A percentile compares a stretch with the other conserved stretches of the same genome.
Conservation (phyloP, 2,797 vertebrate genomes). For the Muscicapa striata region DNA sequence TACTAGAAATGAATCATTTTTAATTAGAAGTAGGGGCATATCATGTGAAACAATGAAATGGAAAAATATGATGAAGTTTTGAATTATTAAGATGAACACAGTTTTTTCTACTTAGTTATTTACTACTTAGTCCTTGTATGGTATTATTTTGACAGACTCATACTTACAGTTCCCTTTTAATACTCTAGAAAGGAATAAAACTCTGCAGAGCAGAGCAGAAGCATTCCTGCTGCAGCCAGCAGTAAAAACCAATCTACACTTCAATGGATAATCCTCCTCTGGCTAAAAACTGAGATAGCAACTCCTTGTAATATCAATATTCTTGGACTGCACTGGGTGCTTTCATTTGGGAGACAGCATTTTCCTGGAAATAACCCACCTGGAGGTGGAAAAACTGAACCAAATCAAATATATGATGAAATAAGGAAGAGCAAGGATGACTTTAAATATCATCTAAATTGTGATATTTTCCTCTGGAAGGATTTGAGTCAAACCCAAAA, state of each 20-base stretch:
- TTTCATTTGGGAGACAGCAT: background rate
- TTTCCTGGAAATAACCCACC: background rate
- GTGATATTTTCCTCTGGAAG: background rate
- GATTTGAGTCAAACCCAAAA: background rate
- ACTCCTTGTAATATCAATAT: background rate
- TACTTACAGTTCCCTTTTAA: background rate
- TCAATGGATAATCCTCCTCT: background rate
- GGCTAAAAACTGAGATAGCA: background rate
- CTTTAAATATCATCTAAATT: background rate
- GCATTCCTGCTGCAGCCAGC: background rate
- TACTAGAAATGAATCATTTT: background rate
- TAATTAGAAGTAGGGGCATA: background rate
- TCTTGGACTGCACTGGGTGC: background rate
- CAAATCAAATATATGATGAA: background rate
- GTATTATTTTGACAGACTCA: background rate
- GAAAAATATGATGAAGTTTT: background rate
- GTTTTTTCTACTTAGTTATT: background rate
- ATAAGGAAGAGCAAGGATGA: background rate
- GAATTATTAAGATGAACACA: background rate
- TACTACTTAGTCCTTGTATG: background rate
- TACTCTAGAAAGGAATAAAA: background rate
- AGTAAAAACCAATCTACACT: background rate
- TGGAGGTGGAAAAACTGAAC: background rate
- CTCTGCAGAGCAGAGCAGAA: background rate
- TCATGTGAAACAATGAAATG: background rate